phyloP scores from a whole-genome alignment of 2,113 vertebrate species.

The Bombycilla garrulus region DNA sequence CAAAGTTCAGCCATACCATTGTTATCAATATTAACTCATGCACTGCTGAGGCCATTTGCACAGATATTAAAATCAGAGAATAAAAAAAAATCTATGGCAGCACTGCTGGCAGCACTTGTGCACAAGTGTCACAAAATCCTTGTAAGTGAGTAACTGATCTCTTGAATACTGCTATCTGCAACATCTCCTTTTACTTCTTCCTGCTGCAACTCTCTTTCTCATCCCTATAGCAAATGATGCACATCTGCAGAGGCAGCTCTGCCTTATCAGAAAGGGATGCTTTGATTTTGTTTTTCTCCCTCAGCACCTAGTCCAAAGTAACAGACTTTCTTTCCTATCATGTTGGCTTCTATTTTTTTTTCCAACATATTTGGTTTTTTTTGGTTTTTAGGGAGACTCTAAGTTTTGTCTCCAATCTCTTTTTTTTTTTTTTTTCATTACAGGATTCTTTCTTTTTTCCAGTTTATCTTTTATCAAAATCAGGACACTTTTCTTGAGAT shows the following conservation, averaged over 20 bases:
- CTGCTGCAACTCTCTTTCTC: background rate
- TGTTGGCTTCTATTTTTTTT: background rate
- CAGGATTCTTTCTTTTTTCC: background rate
- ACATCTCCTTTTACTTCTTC: background rate
- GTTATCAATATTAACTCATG: conserved; percentile 34
- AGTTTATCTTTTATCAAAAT: background rate
- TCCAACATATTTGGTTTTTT: background rate
- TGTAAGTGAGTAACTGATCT: background rate
- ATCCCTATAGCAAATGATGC: background rate
- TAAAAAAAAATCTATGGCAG: conserved; percentile 8
- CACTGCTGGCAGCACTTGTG: background rate
- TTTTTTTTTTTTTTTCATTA: background rate
- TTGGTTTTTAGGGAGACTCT: fast-evolving
- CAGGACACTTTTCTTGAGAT: background rate
- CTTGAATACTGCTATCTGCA: background rate
- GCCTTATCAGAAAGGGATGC: background rate
- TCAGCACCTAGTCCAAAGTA: background rate
- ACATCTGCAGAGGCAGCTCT: background rate
- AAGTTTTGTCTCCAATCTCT: background rate
- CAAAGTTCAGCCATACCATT: background rate
- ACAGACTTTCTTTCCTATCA: background rate
- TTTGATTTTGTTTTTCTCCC: background rate
- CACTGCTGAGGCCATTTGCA: conserved; percentile 21
- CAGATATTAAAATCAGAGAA: conserved; percentile 36
- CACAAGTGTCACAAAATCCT: background rate